These are phyloP conservation scores for Athetis lepigone DNA, from an alignment of 2,888 invertebrate species.

Conservation along the genomic window DNA sequence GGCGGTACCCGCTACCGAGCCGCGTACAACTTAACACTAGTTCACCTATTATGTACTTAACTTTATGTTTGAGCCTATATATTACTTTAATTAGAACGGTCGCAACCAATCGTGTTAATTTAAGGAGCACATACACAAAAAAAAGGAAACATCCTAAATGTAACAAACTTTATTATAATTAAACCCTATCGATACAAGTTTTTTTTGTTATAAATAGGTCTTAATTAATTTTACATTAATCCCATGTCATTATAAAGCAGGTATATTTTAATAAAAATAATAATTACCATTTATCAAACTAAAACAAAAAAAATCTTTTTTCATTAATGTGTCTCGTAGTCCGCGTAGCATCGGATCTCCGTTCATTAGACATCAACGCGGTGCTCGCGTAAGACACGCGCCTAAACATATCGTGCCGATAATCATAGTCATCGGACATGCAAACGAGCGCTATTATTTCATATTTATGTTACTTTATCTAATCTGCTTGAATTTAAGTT, in stretches of 20 bases:
- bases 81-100: no score
- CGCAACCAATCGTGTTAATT: no score
- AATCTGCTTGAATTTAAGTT: slow-evolving; percentile 29
- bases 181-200: no score
- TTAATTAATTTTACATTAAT: not conserved
- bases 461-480: slow-evolving; percentile 11
- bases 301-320: no score
- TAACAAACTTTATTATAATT: no score
- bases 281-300: not conserved
- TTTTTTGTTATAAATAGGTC: not conserved
- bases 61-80: slow-evolving; percentile 48
- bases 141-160: no score
- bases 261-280: not conserved
- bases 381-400: slow-evolving; percentile 12
- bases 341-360: slow-evolving; percentile 17
- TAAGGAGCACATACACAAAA: no score
- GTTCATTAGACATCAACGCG: slow-evolving; percentile 70
- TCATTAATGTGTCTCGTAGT: not conserved
- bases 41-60: slow-evolving; percentile 43
- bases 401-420: slow-evolving; percentile 26
- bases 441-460: slow-evolving; percentile 28
- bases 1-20: slow-evolving; percentile 58
- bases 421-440: slow-evolving; percentile 15
- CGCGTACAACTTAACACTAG: slow-evolving; percentile 44
- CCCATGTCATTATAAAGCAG: not conserved